Evolutionary conservation across 2,888 invertebrate genomes (phyloP), one percentile per base, ranked within the genome.

Genomic region (Phalera bucephala): DNA sequence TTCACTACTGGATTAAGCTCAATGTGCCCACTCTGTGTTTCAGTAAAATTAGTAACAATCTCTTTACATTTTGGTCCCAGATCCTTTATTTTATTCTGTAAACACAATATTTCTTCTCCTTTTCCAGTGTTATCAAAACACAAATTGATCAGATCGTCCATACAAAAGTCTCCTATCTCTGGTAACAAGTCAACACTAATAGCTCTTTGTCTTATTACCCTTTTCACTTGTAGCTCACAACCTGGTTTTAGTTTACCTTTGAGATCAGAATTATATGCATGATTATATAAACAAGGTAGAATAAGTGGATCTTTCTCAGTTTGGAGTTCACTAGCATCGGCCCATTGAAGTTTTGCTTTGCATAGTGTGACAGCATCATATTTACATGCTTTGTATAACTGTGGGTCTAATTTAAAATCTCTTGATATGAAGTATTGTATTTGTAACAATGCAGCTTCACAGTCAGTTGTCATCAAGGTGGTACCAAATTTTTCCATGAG

Each of bases 371-470:
- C 91, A 1, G 99, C 98, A 86, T 99, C 98, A 47, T 93, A 92
- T 63, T 94, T 95, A 72, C 99, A 99, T 17, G 95, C 94, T 66
- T 93, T 93, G 72, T 96, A 99, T 26, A 99, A 84, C 56, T 94
- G 94, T 0, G 97, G 95, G 80, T 98, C 98, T 29, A 98, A 85
- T 64, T 96, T 97, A 75, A 97, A 99, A 83, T 99, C 97, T 60
- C 99, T 92, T 0, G 97, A 96, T 45, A 99, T 93, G 81, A 99
- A 99, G 80, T 98, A 99, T 72, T 99, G 98, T 64, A 99, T 97
- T 81, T 99, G 97, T 40, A 99, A 91, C 26, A 99, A 90, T 5
- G 97, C 95, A 47, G 95, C 93, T 87, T 98, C 97, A 89, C 99
- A 99, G 9, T 95, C 94, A 40, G 93, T 92, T 0, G 93, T 94